Conservation (phyloP, 2,797 vertebrate genomes). For the Babyrousa celebensis region DNA sequence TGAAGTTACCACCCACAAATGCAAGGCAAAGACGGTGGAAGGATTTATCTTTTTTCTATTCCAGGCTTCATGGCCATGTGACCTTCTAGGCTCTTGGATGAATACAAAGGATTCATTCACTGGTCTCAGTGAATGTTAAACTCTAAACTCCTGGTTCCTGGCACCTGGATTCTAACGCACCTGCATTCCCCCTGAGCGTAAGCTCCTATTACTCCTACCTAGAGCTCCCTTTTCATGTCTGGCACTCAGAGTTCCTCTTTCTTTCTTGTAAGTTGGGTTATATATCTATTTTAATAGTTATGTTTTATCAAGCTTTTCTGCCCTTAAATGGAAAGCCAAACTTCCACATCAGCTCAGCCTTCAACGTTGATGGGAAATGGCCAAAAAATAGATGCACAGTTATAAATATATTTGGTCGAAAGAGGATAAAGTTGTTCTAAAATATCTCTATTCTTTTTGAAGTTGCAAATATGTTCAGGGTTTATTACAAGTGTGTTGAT, state of each 20-base stretch:
- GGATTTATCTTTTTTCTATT: neutral
- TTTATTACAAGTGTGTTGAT: neutral
- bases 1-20: neutral
- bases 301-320: neutral
- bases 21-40: neutral
- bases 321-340: neutral
- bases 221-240: neutral
- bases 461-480: neutral
- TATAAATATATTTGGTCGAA: neutral
- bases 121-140: neutral
- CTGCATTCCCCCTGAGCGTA: neutral
- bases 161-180: neutral
- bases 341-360: neutral
- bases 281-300: neutral
- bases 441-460: neutral
- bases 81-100: neutral
- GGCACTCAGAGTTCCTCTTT: neutral
- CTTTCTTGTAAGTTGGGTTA: neutral
- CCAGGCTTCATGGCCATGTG: neutral
- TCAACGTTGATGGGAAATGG: neutral
- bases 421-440: neutral
- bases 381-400: neutral
- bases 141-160: neutral
- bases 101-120: neutral
- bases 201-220: neutral